phyloP scores from a whole-genome alignment of 2,113 vertebrate genomes.

The Trachemys scripta region DNA sequence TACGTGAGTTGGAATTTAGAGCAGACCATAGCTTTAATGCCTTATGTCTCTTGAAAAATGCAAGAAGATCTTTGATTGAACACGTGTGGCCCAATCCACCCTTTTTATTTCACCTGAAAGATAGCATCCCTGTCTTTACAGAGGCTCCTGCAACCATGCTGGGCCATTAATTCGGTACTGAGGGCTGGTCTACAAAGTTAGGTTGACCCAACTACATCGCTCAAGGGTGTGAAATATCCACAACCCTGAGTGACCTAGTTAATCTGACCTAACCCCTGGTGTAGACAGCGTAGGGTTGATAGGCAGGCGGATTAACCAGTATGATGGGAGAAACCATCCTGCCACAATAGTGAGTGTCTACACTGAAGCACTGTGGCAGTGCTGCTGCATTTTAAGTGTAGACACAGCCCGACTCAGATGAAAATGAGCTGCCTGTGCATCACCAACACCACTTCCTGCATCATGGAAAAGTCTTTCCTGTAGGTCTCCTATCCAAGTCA shows the following conservation, averaged over 20 bases:
- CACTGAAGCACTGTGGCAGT: not conserved
- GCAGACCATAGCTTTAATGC: not conserved
- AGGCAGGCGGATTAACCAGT: no score
- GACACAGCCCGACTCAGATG: not conserved
- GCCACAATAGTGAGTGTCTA: not conserved
- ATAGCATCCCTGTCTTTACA: not conserved
- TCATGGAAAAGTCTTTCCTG: not conserved
- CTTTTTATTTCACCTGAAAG: not conserved
- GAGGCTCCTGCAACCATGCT: not conserved
- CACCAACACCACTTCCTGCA: not conserved
- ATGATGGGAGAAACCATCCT: no score
- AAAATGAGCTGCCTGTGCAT: not conserved
- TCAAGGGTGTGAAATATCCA: no score
- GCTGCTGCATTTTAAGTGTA: not conserved
- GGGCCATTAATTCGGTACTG: not conserved
- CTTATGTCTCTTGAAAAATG: not conserved
- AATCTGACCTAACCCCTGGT: no score
- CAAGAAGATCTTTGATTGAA: not conserved
- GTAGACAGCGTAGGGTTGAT: no score
- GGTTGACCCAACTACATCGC: not conserved
- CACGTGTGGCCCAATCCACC: no score
- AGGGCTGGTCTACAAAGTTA: not conserved
- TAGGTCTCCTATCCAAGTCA: not conserved
- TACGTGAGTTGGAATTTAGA: not conserved
- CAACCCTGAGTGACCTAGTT: no score